Base-by-base conservation (phyloP, 1,140 invertebrate genomes). In the Spodoptera litura region DNA sequence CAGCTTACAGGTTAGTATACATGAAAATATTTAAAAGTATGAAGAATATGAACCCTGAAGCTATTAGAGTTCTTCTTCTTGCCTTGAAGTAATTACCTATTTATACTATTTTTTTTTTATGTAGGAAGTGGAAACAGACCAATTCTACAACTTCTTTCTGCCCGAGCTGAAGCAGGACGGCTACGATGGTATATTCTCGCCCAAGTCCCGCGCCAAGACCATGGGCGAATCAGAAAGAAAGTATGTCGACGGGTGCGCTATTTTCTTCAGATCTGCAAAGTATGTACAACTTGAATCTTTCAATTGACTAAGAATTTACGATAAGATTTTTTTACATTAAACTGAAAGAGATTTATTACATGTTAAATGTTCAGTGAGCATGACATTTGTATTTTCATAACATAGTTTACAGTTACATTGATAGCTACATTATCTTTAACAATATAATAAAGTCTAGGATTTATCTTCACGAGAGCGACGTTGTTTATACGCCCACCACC, bases 201-300 rank as follows among this genome's bases (percentile, higher is more conserved):
- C 99, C 0, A 99, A 99, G 95, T 99, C 99, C 1, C 96, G 99
- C 81, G 99, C 99, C 2, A 99, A 99, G 93, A 99, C 99, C 52
- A 99, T 99, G 99, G 97, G 97, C 2, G 99, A 99, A 89, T 97
- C 97, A 82, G 99, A 99, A 87, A 95, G 98, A 81, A 99, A 99
- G 95, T 98, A 98, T 94, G 99, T 99, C 8, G 99, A 99, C 94
- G 99, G 99, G 78, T 99, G 99, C 96, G 99, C 99, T 78, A 99
- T 99, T 85, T 99, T 99, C 95, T 99, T 97, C 95, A 96, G 98
- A 94, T 97, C 97, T 87, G 96, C 97, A 87, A 99, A 99, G 99
- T 99, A 95, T 96, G 97, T 96, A 62, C 72, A 71, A 6, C 0
- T 31, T 53, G n/a, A 56, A 3, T 20, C 9, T n/a, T 31, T 13